Evolutionary conservation across 2,888 invertebrate species (phyloP).

Genomic region (Dusona sp.): DNA sequence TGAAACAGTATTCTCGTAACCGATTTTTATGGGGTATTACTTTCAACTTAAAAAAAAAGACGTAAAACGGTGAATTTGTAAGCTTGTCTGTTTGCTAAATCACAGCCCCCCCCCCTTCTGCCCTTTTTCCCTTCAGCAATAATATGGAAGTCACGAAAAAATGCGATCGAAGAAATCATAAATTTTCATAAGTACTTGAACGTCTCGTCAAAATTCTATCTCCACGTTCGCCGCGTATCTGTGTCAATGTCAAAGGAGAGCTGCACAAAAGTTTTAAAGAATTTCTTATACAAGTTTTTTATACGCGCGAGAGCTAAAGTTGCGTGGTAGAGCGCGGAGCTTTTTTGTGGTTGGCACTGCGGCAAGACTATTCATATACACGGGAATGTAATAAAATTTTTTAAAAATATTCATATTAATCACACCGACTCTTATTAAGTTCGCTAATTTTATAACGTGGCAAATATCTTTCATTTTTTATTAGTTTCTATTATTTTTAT

Average conservation of each 20-base stretch:
- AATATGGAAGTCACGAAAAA: constrained; percentile 20
- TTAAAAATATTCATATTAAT: background rate
- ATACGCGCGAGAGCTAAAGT: background rate
- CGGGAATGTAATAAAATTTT: background rate
- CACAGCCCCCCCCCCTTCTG: background rate
- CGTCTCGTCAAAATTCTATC: constrained; percentile 23
- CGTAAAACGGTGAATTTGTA: background rate
- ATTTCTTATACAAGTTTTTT: constrained; percentile 23
- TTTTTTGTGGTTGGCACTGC: background rate
- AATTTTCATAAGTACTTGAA: constrained; percentile 46
- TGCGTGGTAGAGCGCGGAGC: background rate
- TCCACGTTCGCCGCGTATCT: constrained; percentile 51
- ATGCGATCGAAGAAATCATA: constrained; percentile 58
- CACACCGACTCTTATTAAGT: background rate
- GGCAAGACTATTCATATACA: background rate
- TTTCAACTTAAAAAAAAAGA: background rate
- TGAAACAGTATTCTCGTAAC: background rate
- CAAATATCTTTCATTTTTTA: no score
- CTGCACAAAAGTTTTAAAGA: constrained; percentile 63
- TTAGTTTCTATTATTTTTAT: no score
- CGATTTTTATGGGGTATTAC: background rate
- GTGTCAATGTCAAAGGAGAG: constrained; percentile 68
- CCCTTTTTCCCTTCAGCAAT: constrained; percentile 9
- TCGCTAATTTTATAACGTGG: background rate
- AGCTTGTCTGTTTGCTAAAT: background rate